Percentiles rank a stretch among this genome's conserved stretches.
Conservation (phyloP, 2,888 invertebrate species). For the Apotomis betuletana region DNA sequence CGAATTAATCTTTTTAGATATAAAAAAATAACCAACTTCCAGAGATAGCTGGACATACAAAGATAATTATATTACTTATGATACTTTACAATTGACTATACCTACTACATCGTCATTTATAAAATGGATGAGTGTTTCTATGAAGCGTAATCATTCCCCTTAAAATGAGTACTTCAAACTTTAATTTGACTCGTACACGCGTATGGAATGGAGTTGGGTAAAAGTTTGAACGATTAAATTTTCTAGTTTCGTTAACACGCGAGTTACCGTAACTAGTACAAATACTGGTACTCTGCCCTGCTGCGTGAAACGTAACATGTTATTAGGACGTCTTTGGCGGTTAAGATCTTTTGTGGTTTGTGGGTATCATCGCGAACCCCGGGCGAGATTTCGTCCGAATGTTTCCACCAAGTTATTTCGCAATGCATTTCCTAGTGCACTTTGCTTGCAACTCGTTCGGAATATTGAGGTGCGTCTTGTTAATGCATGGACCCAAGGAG, state of each 20-base stretch:
- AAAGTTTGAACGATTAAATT: constrained; percentile 18
- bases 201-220: not conserved
- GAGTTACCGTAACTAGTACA: constrained; percentile 6
- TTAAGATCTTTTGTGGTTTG: not conserved
- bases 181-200: not conserved
- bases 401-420: constrained; percentile 55
- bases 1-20: no score
- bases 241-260: constrained; percentile 20
- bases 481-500: no score
- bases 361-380: not conserved
- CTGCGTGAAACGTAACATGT: not conserved
- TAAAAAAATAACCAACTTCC: no score
- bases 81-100: no score
- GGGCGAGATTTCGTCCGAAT: constrained; percentile 43
- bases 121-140: not conserved
- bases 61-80: no score
- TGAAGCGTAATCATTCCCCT: not conserved
- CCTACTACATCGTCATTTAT: no score
- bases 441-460: not conserved
- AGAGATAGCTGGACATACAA: no score
- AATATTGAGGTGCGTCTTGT: constrained; percentile 1
- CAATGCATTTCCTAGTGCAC: constrained; percentile 54
- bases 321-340: not conserved
- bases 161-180: not conserved
- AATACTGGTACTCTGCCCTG: not conserved